A percentile compares a stretch with the other conserved stretches of the same genome.
phyloP scores from a whole-genome alignment of 2,888 invertebrate species.

The Agrotis clavis region DNA sequence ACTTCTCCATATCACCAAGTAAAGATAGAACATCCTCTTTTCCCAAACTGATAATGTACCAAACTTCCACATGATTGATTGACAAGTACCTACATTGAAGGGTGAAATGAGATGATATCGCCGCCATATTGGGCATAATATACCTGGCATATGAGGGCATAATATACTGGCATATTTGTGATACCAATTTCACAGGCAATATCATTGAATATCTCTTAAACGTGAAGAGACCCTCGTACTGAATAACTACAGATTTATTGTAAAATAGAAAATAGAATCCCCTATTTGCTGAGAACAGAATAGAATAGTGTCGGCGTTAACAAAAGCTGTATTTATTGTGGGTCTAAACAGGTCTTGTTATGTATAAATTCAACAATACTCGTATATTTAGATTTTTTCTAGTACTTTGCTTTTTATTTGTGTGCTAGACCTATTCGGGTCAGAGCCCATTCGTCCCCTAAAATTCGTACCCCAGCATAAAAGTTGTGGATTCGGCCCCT shows the following conservation, averaged over 20 bases:
- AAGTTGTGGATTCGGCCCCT: too few species aligned
- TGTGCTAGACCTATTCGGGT: too few species aligned
- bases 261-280: slow-evolving; percentile 40
- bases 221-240: slow-evolving; percentile 61
- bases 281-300: slow-evolving; percentile 18
- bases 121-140: slow-evolving; percentile 54
- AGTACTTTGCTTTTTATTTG: slow-evolving; percentile 24
- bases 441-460: too few species aligned
- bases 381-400: slow-evolving; percentile 30
- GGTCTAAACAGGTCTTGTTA: slow-evolving; percentile 31
- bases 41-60: slow-evolving; percentile 41
- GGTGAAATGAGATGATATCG: slow-evolving; percentile 66
- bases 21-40: slow-evolving; percentile 33
- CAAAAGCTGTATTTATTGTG: slow-evolving; percentile 60
- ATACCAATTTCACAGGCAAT: slow-evolving; percentile 81
- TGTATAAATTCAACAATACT: slow-evolving; percentile 34
- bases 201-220: slow-evolving; percentile 75
- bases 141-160: slow-evolving; percentile 28
- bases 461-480: too few species aligned
- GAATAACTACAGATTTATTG: slow-evolving; percentile 52
- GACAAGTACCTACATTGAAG: slow-evolving; percentile 61
- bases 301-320: slow-evolving; percentile 41
- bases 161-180: slow-evolving; percentile 53
- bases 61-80: slow-evolving; percentile 62
- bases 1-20: neutral